phyloP scores from a whole-genome alignment of 2,797 vertebrate genomes.

The Urophycis tenuis region DNA sequence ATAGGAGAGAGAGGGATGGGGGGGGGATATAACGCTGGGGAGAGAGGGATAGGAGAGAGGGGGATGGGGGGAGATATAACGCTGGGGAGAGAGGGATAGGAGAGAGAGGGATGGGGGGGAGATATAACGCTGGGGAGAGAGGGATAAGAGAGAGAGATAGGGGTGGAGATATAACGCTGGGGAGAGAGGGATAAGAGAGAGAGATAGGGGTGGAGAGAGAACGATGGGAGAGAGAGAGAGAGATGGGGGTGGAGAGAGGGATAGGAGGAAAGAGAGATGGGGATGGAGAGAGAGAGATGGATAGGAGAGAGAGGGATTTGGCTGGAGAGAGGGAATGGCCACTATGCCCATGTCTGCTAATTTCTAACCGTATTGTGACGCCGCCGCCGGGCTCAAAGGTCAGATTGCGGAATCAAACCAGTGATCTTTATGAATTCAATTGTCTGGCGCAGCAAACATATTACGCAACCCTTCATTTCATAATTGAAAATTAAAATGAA shows the following conservation, averaged over 20 bases:
- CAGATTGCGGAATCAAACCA: constrained; percentile 22
- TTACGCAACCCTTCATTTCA: neutral
- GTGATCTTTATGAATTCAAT: constrained; percentile 35
- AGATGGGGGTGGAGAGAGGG: neutral
- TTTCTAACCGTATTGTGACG: constrained; percentile 39
- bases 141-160: no score
- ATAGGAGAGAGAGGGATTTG: constrained; percentile 5
- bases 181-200: constrained; percentile 9
- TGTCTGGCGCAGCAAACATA: constrained; percentile 3
- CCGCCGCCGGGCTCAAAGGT: constrained; percentile 22
- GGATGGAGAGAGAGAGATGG: neutral
- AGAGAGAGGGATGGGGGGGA: no score
- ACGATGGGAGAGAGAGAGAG: constrained; percentile 3
- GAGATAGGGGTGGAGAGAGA: neutral
- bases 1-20: neutral
- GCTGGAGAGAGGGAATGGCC: neutral
- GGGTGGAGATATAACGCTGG: no score
- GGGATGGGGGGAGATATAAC: neutral
- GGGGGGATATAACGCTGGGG: neutral
- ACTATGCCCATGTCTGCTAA: constrained; percentile 13
- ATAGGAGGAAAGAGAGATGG: neutral
- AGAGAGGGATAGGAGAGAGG: neutral
- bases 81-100: no score
- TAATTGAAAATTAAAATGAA: neutral
- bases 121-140: no score